Evolutionary conservation across 2,113 vertebrate species (phyloP).

Genomic region (Trochalopteron elliotii): DNA sequence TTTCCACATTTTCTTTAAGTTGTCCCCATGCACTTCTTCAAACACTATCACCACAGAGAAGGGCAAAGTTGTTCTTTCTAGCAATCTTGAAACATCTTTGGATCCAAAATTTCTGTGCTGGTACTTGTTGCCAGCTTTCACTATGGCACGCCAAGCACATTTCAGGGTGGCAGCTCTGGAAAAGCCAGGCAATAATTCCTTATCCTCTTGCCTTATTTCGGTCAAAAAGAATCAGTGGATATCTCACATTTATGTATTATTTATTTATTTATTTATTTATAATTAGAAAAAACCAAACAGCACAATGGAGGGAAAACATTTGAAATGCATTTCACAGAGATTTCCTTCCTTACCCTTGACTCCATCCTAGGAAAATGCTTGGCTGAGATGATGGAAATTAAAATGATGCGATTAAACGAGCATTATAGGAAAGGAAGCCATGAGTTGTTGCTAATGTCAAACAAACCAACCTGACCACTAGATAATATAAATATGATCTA

Average conservation of each 20-base stretch:
- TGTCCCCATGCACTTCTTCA: not conserved
- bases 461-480: conserved; percentile 31
- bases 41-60: not conserved
- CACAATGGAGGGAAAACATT: not conserved
- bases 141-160: not conserved
- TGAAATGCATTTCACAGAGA: conserved; percentile 19
- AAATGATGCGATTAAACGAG: not conserved
- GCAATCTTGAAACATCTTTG: not conserved
- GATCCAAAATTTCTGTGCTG: not conserved
- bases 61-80: not conserved
- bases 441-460: conserved; percentile 37
- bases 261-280: not conserved
- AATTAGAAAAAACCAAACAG: not conserved
- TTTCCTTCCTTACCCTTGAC: not conserved
- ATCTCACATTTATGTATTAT: not conserved
- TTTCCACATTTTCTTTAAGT: not conserved
- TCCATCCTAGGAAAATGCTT: not conserved
- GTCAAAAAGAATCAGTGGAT: not conserved
- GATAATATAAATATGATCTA: conserved; percentile 46
- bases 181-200: not conserved
- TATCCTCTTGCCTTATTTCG: not conserved
- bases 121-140: not conserved
- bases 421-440: conserved; percentile 26
- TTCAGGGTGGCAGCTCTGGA: not conserved
- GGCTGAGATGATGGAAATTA: not conserved